Conservation (phyloP, 1,140 invertebrate species). For the Drosophila parabipectinata region DNA sequence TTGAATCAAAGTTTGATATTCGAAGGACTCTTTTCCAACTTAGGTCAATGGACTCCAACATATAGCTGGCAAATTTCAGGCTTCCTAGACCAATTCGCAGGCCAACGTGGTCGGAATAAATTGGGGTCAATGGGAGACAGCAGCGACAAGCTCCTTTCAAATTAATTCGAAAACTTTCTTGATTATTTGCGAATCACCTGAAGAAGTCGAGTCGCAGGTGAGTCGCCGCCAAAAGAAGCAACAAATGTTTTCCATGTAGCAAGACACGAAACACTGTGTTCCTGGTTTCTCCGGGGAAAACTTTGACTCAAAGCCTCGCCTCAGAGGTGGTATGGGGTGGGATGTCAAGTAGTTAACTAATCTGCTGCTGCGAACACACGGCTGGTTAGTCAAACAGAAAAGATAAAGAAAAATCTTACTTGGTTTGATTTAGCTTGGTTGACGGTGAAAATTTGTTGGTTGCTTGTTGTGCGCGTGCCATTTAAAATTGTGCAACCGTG, state of each 20-base stretch:
- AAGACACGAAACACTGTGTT: slow-evolving; percentile 20
- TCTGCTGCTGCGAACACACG: slow-evolving; percentile 61
- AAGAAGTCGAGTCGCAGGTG: slow-evolving; percentile 24
- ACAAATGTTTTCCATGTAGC: slow-evolving; percentile 67
- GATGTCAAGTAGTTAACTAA: slow-evolving; percentile 76
- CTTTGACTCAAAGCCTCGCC: slow-evolving; percentile 61
- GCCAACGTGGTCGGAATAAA: slow-evolving; percentile 72
- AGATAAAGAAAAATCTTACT: slow-evolving; percentile 43
- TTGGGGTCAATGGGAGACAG: slow-evolving; percentile 51
- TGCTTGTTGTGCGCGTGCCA: slow-evolving; percentile 69
- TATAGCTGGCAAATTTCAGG: slow-evolving; percentile 26
- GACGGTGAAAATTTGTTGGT: slow-evolving; percentile 43
- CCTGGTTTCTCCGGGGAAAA: slow-evolving; percentile 48
- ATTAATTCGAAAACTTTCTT: slow-evolving; percentile 81
- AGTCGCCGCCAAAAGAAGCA: slow-evolving; percentile 13
- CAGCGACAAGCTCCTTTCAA: slow-evolving; percentile 45
- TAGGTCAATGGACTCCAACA: slow-evolving; percentile 1
- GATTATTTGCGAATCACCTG: slow-evolving; percentile 80
- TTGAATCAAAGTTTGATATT: too few species aligned
- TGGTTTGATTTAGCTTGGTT: slow-evolving; percentile 44
- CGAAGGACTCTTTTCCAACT: too few species aligned
- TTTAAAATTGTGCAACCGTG: slow-evolving; percentile 82
- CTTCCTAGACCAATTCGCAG: slow-evolving; percentile 14
- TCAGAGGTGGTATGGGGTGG: slow-evolving; percentile 7
- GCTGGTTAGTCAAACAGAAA: slow-evolving; percentile 68